Percentiles rank a stretch among this genome's conserved stretches.
Evolutionary conservation across 2,797 vertebrate genomes (phyloP).

Genomic region (Enteromius afrohamiltoni): DNA sequence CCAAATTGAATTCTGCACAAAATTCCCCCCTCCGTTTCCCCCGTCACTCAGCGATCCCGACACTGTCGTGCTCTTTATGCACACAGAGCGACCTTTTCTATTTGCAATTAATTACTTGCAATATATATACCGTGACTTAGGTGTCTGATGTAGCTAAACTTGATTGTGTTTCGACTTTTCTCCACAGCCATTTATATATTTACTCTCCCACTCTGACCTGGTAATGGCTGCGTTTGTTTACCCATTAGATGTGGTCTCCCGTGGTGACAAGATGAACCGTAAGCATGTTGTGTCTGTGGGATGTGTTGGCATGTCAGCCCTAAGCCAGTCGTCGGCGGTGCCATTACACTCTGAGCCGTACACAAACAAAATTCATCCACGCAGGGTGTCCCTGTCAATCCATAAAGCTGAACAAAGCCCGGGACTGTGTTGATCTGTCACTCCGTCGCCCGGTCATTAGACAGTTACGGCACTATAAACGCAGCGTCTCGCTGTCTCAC

Average conservation of each 20-base stretch:
- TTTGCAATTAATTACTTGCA: conserved; percentile 47
- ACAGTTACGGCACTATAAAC: conserved; percentile 14
- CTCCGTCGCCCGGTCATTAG: conserved; percentile 30
- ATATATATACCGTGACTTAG: neutral
- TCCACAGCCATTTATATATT: conserved; percentile 33
- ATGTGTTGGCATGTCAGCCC: conserved; percentile 37
- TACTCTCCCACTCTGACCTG: conserved; percentile 38
- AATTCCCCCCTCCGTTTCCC: conserved; percentile 37
- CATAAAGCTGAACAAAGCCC: conserved; percentile 36
- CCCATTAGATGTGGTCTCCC: conserved; percentile 45
- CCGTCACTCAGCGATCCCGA: conserved; percentile 49
- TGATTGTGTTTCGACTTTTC: conserved; percentile 39
- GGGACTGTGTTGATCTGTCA: conserved; percentile 36
- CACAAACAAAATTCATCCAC: conserved; percentile 22
- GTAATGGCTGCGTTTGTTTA: conserved; percentile 58
- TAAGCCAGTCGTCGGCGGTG: conserved; percentile 17
- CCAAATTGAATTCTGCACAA: conserved; percentile 56
- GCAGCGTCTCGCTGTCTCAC: neutral
- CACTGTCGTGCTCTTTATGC: conserved; percentile 25
- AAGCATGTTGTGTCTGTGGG: conserved; percentile 47
- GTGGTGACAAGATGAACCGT: conserved; percentile 50
- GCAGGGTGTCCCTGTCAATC: conserved; percentile 28
- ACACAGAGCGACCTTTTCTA: conserved; percentile 25
- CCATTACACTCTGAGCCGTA: conserved; percentile 37
- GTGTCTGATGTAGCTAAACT: neutral